Evolutionary conservation across 1,140 invertebrate species (phyloP).

Genomic region (Micrasema minimum): DNA sequence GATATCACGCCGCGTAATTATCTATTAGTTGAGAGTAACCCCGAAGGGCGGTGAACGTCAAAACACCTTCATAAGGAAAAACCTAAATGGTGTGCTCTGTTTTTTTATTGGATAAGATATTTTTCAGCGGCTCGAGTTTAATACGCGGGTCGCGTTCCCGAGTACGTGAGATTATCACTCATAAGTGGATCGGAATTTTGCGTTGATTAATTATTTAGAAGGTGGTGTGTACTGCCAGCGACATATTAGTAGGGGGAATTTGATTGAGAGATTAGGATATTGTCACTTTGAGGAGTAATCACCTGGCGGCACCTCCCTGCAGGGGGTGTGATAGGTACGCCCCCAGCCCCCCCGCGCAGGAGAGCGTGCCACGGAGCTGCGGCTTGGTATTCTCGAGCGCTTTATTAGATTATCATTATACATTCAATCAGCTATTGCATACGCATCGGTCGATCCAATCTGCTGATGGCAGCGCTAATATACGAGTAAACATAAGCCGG

Average conservation of each 20-base stretch:
- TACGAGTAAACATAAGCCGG: no score
- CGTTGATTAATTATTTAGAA: constrained; percentile 33
- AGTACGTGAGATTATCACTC: no score
- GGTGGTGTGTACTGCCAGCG: constrained; percentile 19
- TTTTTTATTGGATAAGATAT: no score
- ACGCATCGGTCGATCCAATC: no score
- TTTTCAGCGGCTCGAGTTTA: no score
- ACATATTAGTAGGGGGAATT: constrained; percentile 25
- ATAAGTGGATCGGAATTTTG: constrained; percentile 11
- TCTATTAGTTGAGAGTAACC: no score
- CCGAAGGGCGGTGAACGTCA: no score
- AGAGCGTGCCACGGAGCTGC: background rate
- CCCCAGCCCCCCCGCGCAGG: background rate
- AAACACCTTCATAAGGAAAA: no score
- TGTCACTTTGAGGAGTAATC: constrained; percentile 33
- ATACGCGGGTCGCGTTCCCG: no score
- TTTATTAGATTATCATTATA: constrained; percentile 18
- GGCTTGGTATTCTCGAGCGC: background rate
- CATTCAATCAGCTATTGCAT: background rate
- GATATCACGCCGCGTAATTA: no score
- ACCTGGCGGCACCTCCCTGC: background rate
- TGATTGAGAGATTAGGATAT: constrained; percentile 34
- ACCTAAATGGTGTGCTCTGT: no score
- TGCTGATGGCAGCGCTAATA: no score
- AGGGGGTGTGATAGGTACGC: background rate